These are phyloP conservation scores for Mesembrinibis cayennensis DNA, from an alignment of 2,113 vertebrate genomes.

Conservation along the genomic window DNA sequence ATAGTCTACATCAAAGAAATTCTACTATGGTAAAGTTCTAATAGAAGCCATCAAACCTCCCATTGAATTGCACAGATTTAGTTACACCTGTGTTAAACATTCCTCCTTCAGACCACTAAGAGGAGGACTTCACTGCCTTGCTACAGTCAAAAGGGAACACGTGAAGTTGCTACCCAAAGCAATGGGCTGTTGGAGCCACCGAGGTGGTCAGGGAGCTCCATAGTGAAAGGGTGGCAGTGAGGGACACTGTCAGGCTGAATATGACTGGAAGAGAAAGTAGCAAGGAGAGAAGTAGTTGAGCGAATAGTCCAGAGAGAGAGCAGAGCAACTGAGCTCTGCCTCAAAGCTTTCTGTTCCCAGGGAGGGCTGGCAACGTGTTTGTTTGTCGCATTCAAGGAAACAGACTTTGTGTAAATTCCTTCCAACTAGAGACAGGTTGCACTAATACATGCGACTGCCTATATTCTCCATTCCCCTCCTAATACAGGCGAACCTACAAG, in stretches of 20 bases:
- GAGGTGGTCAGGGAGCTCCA: neutral
- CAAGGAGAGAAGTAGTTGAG: neutral
- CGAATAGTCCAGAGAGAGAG: neutral
- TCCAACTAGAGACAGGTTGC: neutral
- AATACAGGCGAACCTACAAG: neutral
- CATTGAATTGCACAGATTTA: neutral
- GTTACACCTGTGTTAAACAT: rapidly evolving
- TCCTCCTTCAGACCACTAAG: neutral
- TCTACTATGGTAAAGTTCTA: neutral
- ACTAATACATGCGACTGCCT: neutral
- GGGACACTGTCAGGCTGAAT: neutral
- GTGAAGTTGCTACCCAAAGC: neutral
- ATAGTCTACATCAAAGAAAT: neutral
- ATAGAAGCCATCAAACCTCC: neutral
- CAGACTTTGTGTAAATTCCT: neutral
- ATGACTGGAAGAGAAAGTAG: neutral
- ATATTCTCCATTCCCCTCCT: neutral
- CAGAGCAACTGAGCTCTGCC: neutral
- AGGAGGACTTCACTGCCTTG: neutral
- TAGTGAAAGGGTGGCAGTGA: rapidly evolving
- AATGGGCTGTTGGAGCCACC: rapidly evolving
- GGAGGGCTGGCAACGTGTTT: neutral
- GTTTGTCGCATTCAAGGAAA: neutral
- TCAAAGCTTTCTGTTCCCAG: neutral
- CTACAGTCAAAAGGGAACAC: neutral